phyloP scores from a whole-genome alignment of 2,113 vertebrate species.

The Cyprinodon variegatus region DNA sequence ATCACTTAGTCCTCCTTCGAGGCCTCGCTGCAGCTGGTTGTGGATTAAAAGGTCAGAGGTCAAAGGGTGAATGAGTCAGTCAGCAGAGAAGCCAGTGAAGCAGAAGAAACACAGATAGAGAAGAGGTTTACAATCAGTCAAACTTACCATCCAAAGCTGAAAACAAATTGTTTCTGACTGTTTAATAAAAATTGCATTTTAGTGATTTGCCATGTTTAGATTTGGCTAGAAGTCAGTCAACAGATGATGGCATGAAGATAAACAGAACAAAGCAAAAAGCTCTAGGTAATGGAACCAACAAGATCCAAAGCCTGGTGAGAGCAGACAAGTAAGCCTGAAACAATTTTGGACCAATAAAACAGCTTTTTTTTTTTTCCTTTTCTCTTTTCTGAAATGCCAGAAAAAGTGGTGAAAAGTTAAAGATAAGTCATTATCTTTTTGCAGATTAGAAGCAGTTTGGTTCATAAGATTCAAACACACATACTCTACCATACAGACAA shows the following conservation, averaged over 20 bases:
- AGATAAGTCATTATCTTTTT: too few species aligned
- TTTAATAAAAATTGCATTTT: not conserved
- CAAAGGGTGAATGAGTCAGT: slow-evolving; percentile 49
- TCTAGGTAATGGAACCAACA: not conserved
- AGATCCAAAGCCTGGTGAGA: not conserved
- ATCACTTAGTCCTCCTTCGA: slow-evolving; percentile 17
- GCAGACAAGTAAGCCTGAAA: too few species aligned
- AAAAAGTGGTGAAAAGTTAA: too few species aligned
- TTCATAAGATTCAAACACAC: too few species aligned
- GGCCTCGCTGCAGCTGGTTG: slow-evolving; percentile 58
- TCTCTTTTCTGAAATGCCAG: too few species aligned
- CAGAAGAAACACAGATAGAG: slow-evolving; percentile 26
- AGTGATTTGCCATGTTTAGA: not conserved
- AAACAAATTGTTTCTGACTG: not conserved
- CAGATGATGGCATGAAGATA: not conserved
- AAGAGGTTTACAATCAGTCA: slow-evolving; percentile 5
- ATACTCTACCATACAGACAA: too few species aligned
- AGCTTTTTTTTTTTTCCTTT: too few species aligned
- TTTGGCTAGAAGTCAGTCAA: not conserved
- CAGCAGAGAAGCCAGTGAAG: slow-evolving; percentile 40
- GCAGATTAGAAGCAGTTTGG: too few species aligned
- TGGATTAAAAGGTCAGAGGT: slow-evolving; percentile 63
- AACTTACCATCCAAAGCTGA: not conserved
- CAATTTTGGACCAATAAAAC: too few species aligned
- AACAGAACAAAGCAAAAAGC: not conserved